phyloP scores from a whole-genome alignment of 2,797 vertebrate genomes.

The Malurus splendens region DNA sequence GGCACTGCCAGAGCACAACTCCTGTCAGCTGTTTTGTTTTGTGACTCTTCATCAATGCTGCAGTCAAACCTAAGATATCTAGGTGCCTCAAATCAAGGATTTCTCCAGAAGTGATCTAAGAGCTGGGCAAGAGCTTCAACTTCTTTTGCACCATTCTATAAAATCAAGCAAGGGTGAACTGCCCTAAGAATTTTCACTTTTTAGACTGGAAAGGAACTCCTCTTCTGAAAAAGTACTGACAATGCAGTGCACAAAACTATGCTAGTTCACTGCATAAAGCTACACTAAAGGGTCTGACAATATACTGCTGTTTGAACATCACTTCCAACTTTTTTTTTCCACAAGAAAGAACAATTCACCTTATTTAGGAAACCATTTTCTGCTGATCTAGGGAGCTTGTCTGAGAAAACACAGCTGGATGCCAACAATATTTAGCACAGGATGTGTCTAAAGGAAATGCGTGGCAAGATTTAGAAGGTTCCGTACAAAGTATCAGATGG shows the following conservation, averaged over 20 bases:
- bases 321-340: neutral
- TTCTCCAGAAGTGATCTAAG: neutral
- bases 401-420: conserved; percentile 43
- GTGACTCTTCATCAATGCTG: neutral
- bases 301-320: neutral
- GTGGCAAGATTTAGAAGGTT: neutral
- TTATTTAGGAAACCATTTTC: conserved; percentile 23
- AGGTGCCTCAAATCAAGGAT: neutral
- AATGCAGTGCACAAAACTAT: neutral
- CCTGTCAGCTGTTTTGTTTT: neutral
- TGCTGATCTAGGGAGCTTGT: conserved; percentile 18
- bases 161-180: neutral
- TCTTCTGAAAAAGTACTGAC: neutral
- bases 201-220: neutral
- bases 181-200: neutral
- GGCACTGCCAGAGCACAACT: neutral
- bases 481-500: neutral
- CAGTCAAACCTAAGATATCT: neutral
- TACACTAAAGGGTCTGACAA: conserved; percentile 34
- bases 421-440: conserved; percentile 7
- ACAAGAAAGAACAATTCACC: conserved; percentile 24
- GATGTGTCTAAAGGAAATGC: neutral
- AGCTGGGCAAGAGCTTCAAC: neutral
- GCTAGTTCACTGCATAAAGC: conserved; percentile 30
- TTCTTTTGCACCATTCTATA: neutral